Percentiles rank a stretch among this genome's conserved stretches.
phyloP scores from a whole-genome alignment of 1,140 invertebrate species.

The Liolophura sinensis region DNA sequence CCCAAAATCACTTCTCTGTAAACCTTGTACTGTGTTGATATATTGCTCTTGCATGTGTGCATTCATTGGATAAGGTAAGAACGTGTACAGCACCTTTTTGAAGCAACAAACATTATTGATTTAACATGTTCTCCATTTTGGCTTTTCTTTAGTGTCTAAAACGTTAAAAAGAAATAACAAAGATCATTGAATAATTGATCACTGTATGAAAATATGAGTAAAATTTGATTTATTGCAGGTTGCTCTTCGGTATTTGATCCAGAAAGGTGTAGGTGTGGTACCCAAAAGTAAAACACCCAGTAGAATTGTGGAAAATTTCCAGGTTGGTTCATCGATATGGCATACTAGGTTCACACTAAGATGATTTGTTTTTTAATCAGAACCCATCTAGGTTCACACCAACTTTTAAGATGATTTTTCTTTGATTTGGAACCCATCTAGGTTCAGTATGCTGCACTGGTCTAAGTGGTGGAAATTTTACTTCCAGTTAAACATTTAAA shows the following conservation, averaged over 20 bases:
- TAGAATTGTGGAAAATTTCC: conserved; percentile 65
- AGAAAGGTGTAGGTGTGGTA: conserved; percentile 76
- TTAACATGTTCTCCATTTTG: neutral
- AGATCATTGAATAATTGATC: neutral
- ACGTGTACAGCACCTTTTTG: neutral
- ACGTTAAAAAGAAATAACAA: neutral
- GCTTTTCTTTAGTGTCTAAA: neutral
- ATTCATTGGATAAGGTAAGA: neutral
- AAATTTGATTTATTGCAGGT: conserved; percentile 64
- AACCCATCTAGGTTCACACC: neutral
- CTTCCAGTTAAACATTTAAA: too few species aligned
- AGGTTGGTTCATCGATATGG: conserved; percentile 31
- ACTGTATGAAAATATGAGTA: neutral
- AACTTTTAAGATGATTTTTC: neutral
- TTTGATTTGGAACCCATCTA: neutral
- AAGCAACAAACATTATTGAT: neutral
- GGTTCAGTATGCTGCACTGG: neutral
- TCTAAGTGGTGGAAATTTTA: too few species aligned
- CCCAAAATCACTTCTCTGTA: neutral
- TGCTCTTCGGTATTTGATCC: conserved; percentile 74
- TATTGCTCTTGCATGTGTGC: neutral
- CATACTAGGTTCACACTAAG: conserved; percentile 7
- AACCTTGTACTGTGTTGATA: neutral
- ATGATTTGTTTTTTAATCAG: neutral
- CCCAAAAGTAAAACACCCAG: conserved; percentile 81